These are phyloP conservation scores for Bicyclus anynana DNA, from an alignment of 1,140 invertebrate species.

Conservation along the genomic window DNA sequence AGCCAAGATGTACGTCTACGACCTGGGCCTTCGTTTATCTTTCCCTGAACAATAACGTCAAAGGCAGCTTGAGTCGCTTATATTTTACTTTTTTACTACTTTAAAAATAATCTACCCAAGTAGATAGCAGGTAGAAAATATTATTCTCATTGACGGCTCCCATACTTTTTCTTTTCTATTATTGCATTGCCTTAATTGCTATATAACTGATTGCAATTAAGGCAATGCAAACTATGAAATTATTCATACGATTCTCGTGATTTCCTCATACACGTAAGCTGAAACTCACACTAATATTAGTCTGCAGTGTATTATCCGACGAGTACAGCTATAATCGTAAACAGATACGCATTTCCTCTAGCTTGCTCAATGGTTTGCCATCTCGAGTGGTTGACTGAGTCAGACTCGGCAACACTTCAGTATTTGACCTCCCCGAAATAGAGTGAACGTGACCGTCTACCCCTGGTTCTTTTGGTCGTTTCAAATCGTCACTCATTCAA, in stretches of 20 bases:
- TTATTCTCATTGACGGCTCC: too few species aligned
- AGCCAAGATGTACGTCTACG: too few species aligned
- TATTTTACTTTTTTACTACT: too few species aligned
- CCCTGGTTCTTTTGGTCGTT: conserved; percentile 54
- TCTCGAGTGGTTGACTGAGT: conserved; percentile 48
- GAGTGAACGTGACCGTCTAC: conserved; percentile 59
- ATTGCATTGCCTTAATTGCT: background rate
- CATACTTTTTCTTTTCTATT: background rate
- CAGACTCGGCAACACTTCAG: conserved; percentile 64
- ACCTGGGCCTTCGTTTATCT: too few species aligned
- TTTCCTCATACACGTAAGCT: background rate
- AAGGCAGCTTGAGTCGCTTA: too few species aligned
- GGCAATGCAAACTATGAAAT: too few species aligned
- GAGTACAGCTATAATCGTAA: conserved; percentile 25
- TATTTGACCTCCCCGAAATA: conserved; percentile 66
- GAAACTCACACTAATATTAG: background rate
- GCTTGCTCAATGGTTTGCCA: conserved; percentile 47
- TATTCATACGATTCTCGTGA: background rate
- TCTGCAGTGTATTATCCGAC: conserved; percentile 6
- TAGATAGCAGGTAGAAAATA: too few species aligned
- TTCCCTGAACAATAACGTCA: too few species aligned
- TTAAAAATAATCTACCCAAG: too few species aligned
- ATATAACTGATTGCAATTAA: too few species aligned
- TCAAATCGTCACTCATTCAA: conserved; percentile 71
- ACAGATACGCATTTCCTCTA: conserved; percentile 54